A percentile compares a stretch with the other conserved stretches of the same genome.
Conservation (phyloP, 2,113 vertebrate genomes). For the Clarias batrachus region DNA sequence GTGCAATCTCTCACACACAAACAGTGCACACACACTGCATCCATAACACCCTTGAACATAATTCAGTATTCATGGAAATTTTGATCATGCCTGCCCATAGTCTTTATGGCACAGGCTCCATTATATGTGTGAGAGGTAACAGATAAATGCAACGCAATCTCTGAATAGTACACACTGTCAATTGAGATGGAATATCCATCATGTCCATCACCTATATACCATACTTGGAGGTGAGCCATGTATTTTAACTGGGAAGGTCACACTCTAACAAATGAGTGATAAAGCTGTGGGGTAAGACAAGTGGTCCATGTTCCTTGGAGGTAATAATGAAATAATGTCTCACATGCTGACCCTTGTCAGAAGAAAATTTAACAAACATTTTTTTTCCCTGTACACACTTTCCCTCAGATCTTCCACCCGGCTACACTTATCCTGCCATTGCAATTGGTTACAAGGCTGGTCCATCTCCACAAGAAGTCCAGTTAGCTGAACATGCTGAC, state of each 20-base stretch:
- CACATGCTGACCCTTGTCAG: neutral
- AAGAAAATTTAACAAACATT: neutral
- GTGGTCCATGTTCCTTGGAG: slow-evolving; percentile 1
- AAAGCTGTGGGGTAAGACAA: slow-evolving; percentile 21
- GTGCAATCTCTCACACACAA: slow-evolving; percentile 45
- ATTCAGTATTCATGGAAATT: slow-evolving; percentile 59
- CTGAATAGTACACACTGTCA: slow-evolving; percentile 50
- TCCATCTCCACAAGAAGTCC: slow-evolving; percentile 73
- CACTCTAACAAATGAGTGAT: slow-evolving; percentile 43
- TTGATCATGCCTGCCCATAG: slow-evolving; percentile 51
- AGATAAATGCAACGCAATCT: slow-evolving; percentile 47
- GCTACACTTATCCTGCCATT: slow-evolving; percentile 76
- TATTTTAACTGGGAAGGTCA: slow-evolving; percentile 49
- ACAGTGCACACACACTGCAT: slow-evolving; percentile 44
- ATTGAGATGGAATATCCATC: slow-evolving; percentile 39
- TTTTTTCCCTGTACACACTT: neutral
- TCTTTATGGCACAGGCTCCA: slow-evolving; percentile 49
- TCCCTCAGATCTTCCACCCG: slow-evolving; percentile 81
- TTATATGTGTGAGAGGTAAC: slow-evolving; percentile 53
- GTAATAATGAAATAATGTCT: slow-evolving; percentile 23
- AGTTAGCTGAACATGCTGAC: slow-evolving; percentile 78
- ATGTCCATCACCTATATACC: slow-evolving; percentile 42
- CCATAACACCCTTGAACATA: slow-evolving; percentile 56
- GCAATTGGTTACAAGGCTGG: slow-evolving; percentile 78
- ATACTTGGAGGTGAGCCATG: slow-evolving; percentile 34